Conservation (phyloP, 37 sponge, comb jelly and placozoan genomes). For the Ephydatia muelleri region DNA sequence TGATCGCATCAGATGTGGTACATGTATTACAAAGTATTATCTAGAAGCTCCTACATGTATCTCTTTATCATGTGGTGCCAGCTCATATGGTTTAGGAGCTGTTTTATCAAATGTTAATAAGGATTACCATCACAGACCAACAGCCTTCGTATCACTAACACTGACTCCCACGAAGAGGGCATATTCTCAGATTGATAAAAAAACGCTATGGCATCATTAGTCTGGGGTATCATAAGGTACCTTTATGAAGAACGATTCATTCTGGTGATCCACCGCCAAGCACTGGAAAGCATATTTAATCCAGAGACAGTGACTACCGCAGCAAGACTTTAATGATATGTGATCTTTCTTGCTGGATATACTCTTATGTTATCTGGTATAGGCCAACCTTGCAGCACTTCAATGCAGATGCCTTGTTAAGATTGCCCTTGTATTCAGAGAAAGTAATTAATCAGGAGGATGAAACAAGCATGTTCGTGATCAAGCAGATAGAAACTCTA, state of each 20-base stretch:
- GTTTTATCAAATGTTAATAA: conserved; percentile 47
- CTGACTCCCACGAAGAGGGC: conserved; percentile 39
- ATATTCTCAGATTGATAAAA: conserved; percentile 66
- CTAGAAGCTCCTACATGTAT: not conserved
- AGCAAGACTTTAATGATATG: too few species aligned
- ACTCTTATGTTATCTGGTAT: too few species aligned
- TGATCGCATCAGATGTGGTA: conserved; percentile 5
- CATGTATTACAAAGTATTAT: conserved; percentile 41
- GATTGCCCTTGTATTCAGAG: too few species aligned
- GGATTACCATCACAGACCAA: conserved; percentile 41
- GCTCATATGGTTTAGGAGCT: conserved; percentile 54
- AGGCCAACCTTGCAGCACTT: too few species aligned
- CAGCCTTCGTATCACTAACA: conserved; percentile 64
- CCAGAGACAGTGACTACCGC: too few species aligned
- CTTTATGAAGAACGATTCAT: conserved; percentile 62
- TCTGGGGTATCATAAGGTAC: conserved; percentile 55
- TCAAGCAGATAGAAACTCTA: conserved; percentile 6
- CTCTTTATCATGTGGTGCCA: too few species aligned
- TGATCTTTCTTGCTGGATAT: too few species aligned
- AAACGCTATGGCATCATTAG: conserved; percentile 41
- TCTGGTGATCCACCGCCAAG: conserved; percentile 56
- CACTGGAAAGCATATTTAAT: too few species aligned
- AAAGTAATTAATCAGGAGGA: too few species aligned
- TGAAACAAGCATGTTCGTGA: too few species aligned
- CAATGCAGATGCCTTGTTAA: too few species aligned